Conservation (phyloP, 2,113 vertebrate genomes). For the Centropristis striata region DNA sequence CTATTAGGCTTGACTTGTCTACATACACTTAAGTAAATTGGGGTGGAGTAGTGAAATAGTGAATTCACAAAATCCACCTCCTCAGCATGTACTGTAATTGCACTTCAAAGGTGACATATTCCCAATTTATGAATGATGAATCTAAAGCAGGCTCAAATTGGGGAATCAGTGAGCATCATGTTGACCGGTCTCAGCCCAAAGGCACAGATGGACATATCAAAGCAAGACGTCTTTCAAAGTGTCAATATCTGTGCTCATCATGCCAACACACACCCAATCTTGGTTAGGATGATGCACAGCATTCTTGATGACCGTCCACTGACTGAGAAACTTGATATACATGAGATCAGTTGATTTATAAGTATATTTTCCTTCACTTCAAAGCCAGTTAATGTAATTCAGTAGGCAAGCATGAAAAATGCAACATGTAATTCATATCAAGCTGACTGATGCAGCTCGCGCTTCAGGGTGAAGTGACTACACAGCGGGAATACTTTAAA, state of each 20-base stretch:
- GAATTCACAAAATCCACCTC: slow-evolving; percentile 58
- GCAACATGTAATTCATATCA: slow-evolving; percentile 62
- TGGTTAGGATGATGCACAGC: slow-evolving; percentile 49
- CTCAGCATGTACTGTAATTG: slow-evolving; percentile 63
- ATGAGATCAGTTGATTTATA: slow-evolving; percentile 67
- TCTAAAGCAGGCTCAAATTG: slow-evolving; percentile 73
- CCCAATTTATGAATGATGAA: slow-evolving; percentile 78
- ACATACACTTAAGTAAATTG: slow-evolving; percentile 29
- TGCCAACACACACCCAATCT: slow-evolving; percentile 32
- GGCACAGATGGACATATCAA: slow-evolving; percentile 79
- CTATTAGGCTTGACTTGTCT: slow-evolving; percentile 46
- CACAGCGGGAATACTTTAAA: slow-evolving; percentile 50
- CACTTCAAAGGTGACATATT: slow-evolving; percentile 78
- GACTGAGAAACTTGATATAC: slow-evolving; percentile 56
- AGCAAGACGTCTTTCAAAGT: slow-evolving; percentile 75
- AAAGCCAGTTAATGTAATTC: slow-evolving; percentile 73
- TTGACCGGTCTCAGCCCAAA: slow-evolving; percentile 73
- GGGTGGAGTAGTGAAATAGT: slow-evolving; percentile 59
- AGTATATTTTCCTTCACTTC: slow-evolving; percentile 70
- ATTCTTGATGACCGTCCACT: slow-evolving; percentile 57
- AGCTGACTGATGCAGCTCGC: slow-evolving; percentile 42
- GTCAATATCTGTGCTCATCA: slow-evolving; percentile 75
- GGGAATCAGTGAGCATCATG: slow-evolving; percentile 63
- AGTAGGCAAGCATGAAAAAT: slow-evolving; percentile 62
- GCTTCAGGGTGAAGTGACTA: slow-evolving; percentile 38